Percentiles rank a stretch among this genome's conserved stretches.
These are phyloP conservation scores for Globodera rostochiensis DNA, from an alignment of 1,140 invertebrate genomes.

Conservation along the genomic window DNA sequence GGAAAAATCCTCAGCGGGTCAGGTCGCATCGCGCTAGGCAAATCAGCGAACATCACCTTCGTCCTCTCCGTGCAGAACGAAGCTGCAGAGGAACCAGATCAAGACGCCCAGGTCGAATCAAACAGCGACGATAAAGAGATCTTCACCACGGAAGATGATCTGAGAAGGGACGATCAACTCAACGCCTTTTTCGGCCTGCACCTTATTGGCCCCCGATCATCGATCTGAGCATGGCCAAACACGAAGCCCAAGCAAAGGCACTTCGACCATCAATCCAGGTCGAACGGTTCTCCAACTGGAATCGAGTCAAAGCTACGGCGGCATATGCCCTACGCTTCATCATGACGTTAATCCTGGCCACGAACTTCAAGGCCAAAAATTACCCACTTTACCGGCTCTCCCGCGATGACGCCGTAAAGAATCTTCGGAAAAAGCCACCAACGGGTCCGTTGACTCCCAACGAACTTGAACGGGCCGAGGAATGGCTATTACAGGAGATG, in stretches of 20 bases:
- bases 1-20: conserved; percentile 8
- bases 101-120: too few relatives aligned
- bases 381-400: too few relatives aligned
- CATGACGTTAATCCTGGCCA: background rate
- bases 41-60: background rate
- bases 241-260: background rate
- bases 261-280: background rate
- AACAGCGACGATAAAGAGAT: too few relatives aligned
- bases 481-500: too few relatives aligned
- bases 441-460: too few relatives aligned
- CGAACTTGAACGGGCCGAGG: too few relatives aligned
- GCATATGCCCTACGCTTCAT: background rate
- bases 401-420: too few relatives aligned
- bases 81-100: too few relatives aligned
- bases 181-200: background rate
- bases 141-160: background rate
- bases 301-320: background rate
- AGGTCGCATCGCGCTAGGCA: background rate
- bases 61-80: too few relatives aligned
- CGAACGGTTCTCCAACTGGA: background rate
- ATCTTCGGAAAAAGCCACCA: too few relatives aligned
- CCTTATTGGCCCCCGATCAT: too few relatives aligned
- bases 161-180: background rate
- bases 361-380: background rate
- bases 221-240: background rate